Percentiles rank a stretch among this genome's conserved stretches.
These are phyloP conservation scores for Pachymerium ferrugineum DNA, from an alignment of 2,888 invertebrate genomes.

Conservation along the genomic window DNA sequence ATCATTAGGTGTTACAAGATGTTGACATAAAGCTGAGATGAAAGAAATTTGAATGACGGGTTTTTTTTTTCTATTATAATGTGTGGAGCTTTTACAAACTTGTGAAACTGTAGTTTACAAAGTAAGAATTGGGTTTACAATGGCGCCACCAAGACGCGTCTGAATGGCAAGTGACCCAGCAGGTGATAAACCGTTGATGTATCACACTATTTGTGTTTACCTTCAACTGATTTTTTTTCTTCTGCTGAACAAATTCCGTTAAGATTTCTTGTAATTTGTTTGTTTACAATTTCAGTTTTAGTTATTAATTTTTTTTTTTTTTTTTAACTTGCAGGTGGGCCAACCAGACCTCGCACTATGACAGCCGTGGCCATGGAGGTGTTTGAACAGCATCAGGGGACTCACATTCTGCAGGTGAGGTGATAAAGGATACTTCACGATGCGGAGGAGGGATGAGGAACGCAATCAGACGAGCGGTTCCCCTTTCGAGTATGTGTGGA, in stretches of 20 bases:
- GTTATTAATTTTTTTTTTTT: neutral
- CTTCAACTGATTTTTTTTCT: no score
- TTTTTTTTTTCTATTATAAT: no score
- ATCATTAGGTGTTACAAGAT: neutral
- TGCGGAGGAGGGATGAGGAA: neutral
- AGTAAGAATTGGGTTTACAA: neutral
- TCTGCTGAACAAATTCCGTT: neutral
- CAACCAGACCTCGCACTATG: slow-evolving; percentile 42
- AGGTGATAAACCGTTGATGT: neutral
- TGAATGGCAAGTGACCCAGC: neutral
- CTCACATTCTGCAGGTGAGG: slow-evolving; percentile 89
- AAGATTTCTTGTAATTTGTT: neutral
- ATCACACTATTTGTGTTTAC: no score
- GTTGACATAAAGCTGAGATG: neutral
- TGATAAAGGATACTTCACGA: neutral
- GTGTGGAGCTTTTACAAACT: neutral
- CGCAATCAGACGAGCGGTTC: neutral
- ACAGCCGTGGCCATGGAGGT: slow-evolving; percentile 64
- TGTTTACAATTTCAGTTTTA: neutral
- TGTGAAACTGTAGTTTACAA: neutral
- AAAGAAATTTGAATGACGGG: neutral
- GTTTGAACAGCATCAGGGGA: slow-evolving; percentile 95
- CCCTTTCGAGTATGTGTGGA: neutral
- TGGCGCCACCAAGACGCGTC: neutral
- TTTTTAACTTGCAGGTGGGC: slow-evolving; percentile 39